phyloP scores from a whole-genome alignment of 2,113 vertebrate species.

The Tyto alba region DNA sequence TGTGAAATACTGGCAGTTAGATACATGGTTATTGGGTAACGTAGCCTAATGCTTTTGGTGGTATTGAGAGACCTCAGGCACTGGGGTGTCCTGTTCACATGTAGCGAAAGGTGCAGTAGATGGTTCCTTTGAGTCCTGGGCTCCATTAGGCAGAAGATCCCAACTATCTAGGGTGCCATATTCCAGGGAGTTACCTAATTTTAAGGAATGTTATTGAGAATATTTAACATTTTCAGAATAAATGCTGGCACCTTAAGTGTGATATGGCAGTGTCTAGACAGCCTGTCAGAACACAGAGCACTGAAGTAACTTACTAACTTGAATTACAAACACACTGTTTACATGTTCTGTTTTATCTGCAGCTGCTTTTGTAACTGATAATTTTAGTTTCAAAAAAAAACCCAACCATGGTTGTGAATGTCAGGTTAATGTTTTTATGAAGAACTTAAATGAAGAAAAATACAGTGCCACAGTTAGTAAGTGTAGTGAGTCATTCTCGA shows the following conservation, averaged over 20 bases:
- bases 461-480: not conserved
- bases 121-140: not conserved
- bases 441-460: slow-evolving; percentile 13
- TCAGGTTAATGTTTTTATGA: not conserved
- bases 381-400: not conserved
- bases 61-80: not conserved
- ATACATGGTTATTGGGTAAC: not conserved
- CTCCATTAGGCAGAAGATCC: not conserved
- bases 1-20: not conserved
- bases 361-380: not conserved
- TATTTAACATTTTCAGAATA: not conserved
- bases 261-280: not conserved
- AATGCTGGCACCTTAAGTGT: not conserved
- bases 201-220: not conserved
- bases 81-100: not conserved
- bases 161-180: not conserved
- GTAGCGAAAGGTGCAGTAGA: not conserved
- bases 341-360: not conserved
- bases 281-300: not conserved
- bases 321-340: not conserved
- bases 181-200: not conserved
- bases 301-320: not conserved
- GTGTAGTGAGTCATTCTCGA: slow-evolving; percentile 27
- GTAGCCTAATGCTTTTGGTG: not conserved
- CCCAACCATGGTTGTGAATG: not conserved